phyloP scores from a whole-genome alignment of 1,140 invertebrate genomes.

The Diachasma alloeum region DNA sequence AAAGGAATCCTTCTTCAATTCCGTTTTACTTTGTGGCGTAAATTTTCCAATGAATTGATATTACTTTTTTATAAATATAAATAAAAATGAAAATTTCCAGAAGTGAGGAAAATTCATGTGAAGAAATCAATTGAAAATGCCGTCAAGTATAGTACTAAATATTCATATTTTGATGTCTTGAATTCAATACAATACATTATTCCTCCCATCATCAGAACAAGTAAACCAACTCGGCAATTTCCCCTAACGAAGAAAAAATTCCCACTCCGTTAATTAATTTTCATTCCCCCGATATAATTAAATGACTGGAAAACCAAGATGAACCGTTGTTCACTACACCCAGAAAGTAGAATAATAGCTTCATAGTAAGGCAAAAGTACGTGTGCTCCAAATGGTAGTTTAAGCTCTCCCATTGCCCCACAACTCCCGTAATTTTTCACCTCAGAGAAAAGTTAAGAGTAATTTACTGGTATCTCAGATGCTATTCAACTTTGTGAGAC shows the following conservation, averaged over 20 bases:
- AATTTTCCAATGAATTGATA: not conserved
- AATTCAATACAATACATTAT: not conserved
- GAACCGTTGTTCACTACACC: not conserved
- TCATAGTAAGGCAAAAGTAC: not conserved
- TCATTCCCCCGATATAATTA: not conserved
- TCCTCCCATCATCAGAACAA: not conserved
- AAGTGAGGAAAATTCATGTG: too few species aligned
- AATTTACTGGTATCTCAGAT: conserved; percentile 57
- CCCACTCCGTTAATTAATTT: not conserved
- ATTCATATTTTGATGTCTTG: too few species aligned
- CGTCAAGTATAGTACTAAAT: too few species aligned
- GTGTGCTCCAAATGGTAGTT: conserved; percentile 16
- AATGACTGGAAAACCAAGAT: not conserved
- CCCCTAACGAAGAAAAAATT: too few species aligned
- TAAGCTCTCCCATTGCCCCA: conserved; percentile 26
- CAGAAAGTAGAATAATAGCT: not conserved
- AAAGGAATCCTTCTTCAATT: not conserved
- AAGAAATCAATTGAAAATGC: too few species aligned
- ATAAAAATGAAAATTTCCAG: too few species aligned
- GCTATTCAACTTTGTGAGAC: conserved; percentile 38
- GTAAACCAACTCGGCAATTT: not conserved
- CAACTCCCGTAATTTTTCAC: conserved; percentile 62
- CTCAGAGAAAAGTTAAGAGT: conserved; percentile 58
- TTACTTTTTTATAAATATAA: not conserved
- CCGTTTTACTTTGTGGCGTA: not conserved